phyloP scores from a whole-genome alignment of 2,888 invertebrate species.

The Eupithecia abbreviata region DNA sequence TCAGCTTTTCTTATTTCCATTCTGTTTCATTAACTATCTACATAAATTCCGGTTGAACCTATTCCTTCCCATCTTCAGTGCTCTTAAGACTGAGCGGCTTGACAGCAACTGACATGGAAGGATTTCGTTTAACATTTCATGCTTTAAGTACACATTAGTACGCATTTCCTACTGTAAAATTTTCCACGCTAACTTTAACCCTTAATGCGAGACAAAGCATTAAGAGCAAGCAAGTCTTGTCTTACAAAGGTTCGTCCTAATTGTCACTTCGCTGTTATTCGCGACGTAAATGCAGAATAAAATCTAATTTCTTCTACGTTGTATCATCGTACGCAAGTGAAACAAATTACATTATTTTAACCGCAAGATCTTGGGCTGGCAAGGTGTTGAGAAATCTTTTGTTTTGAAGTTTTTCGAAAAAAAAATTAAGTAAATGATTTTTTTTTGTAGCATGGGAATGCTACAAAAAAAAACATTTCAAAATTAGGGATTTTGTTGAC shows the following conservation, averaged over 20 bases:
- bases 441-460: too few species aligned
- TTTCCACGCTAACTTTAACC: conserved; percentile 13
- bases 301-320: conserved; percentile 21
- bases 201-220: conserved; percentile 11
- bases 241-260: conserved; percentile 46
- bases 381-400: not conserved
- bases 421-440: too few species aligned
- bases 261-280: conserved; percentile 38
- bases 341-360: not conserved
- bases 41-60: not conserved
- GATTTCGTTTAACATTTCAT: conserved; percentile 13
- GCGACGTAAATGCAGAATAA: conserved; percentile 19
- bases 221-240: conserved; percentile 30
- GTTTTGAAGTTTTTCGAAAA: too few species aligned
- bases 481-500: not conserved
- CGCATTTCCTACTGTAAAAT: conserved; percentile 14
- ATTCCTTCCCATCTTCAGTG: not conserved
- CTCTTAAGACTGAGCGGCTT: not conserved
- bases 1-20: not conserved
- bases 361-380: not conserved
- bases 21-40: not conserved
- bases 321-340: not conserved
- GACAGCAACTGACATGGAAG: conserved; percentile 11
- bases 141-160: conserved; percentile 20
- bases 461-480: not conserved